Evolutionary conservation across 2,888 invertebrate species (phyloP), one percentile per base, ranked within the genome.

Genomic region (Epirrita christyi): DNA sequence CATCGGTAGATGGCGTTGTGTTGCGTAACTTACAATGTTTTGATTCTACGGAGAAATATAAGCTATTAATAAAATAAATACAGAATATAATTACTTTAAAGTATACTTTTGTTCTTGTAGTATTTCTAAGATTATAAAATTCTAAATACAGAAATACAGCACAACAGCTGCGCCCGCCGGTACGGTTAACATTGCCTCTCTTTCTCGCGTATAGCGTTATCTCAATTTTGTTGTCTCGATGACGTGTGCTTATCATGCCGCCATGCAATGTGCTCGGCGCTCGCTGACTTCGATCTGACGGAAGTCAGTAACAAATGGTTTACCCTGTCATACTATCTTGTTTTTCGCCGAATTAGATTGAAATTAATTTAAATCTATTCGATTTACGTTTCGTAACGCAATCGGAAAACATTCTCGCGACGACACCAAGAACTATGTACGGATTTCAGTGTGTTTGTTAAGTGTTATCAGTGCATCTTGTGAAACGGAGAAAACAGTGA

Each of bases 221-320:
- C 83, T 63, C 74, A 55, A 49, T 83, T 75, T 71, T 70, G 63
- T 70, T 80, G 83, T 84, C 85, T 83, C 74, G 73, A 79, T 89
- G 88, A 88, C 89, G 87, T 89, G 87, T 86, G 68, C 66, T 65
- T 69, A 70, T 70, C 71, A 74, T 63, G 70, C 72, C 68, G 61
- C 55, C 62, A 72, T 8, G 42, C 28, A 29, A n/a, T 21, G 21
- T 29, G 41, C 46, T 8, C 28, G 37, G 13, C 27, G 40, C 29
- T 21, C 10, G 46, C 70, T 72, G 73, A 75, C 55, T 50, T 40
- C 57, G 76, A 79, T 76, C 80, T n/a, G 76, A 75, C 80, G 72
- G 88, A 89, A 89, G 88, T 91, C 88, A 90, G 90, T 91, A 74
- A 84, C 89, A 80, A 81, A 85, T 70, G 71, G 76, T 71, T 70